Conservation (phyloP, 2,113 vertebrate species). For the Epinephelus moara region DNA sequence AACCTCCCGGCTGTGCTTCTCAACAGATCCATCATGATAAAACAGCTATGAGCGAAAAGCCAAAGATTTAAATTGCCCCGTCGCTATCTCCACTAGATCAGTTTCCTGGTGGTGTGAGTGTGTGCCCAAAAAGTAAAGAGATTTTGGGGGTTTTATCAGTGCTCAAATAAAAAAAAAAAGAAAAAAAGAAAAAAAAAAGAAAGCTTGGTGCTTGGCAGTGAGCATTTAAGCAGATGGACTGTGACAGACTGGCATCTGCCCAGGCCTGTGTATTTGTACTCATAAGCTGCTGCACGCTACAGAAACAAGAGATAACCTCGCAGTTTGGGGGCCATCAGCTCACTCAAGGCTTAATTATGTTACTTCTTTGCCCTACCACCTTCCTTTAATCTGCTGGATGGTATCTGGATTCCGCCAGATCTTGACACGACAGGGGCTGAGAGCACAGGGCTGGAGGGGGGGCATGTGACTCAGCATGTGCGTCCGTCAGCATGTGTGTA, state of each 20-base stretch:
- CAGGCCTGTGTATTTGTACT: constrained; percentile 26
- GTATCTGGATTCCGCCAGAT: constrained; percentile 21
- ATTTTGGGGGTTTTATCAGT: constrained; percentile 21
- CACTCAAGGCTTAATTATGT: constrained; percentile 45
- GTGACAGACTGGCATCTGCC: constrained; percentile 39
- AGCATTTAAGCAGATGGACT: constrained; percentile 44
- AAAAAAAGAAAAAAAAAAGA: not conserved
- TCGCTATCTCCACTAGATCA: constrained; percentile 20
- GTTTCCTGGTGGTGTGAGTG: not conserved
- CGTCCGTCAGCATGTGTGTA: not conserved
- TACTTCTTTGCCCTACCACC: constrained; percentile 25
- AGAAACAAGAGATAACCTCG: constrained; percentile 47
- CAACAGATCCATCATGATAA: constrained; percentile 22
- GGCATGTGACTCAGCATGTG: constrained; percentile 30
- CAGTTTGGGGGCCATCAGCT: constrained; percentile 3
- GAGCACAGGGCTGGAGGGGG: not conserved
- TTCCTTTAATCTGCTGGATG: constrained; percentile 48
- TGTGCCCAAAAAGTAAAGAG: constrained; percentile 3
- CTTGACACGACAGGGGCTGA: not conserved
- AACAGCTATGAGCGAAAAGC: constrained; percentile 15
- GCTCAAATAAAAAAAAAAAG: not conserved
- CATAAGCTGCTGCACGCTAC: constrained; percentile 33
- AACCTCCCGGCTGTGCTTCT: constrained; percentile 1
- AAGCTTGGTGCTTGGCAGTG: constrained; percentile 9
- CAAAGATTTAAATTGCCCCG: constrained; percentile 24